Percentiles rank a stretch among this genome's conserved stretches.
Evolutionary conservation across 2,888 invertebrate genomes (phyloP).

Genomic region (Watsonalla binaria): DNA sequence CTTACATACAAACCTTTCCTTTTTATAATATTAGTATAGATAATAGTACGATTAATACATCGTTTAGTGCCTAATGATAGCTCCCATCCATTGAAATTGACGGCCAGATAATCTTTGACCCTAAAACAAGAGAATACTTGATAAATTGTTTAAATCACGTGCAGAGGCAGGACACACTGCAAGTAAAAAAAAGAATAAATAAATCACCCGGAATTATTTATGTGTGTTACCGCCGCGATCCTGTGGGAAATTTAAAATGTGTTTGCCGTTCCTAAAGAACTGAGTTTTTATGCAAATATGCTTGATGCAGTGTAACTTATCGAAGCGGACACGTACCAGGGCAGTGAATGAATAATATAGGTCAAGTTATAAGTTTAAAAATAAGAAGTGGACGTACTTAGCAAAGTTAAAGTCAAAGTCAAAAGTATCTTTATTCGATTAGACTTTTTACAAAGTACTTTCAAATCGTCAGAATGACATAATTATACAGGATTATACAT

Average conservation of each 20-base stretch:
- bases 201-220: conserved; percentile 2
- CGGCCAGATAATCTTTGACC: not conserved
- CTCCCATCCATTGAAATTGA: not conserved
- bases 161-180: not conserved
- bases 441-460: too few species aligned
- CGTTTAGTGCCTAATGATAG: not conserved
- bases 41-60: not conserved
- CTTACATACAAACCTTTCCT: too few species aligned
- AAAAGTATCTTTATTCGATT: too few species aligned
- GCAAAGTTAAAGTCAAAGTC: too few species aligned
- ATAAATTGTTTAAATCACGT: too few species aligned
- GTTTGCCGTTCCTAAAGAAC: not conserved
- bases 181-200: not conserved
- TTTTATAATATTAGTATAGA: too few species aligned
- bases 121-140: too few species aligned
- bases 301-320: conserved; percentile 1
- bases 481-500: too few species aligned
- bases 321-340: not conserved
- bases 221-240: conserved; percentile 1
- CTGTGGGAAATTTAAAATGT: conserved; percentile 3
- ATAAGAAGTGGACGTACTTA: not conserved
- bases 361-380: not conserved
- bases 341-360: not conserved
- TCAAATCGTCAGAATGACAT: too few species aligned
- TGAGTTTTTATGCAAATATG: conserved; percentile 2